Percentiles rank a stretch among this genome's conserved stretches.
Conservation (phyloP, 2,888 invertebrate genomes). For the Lamellibrachia columna region DNA sequence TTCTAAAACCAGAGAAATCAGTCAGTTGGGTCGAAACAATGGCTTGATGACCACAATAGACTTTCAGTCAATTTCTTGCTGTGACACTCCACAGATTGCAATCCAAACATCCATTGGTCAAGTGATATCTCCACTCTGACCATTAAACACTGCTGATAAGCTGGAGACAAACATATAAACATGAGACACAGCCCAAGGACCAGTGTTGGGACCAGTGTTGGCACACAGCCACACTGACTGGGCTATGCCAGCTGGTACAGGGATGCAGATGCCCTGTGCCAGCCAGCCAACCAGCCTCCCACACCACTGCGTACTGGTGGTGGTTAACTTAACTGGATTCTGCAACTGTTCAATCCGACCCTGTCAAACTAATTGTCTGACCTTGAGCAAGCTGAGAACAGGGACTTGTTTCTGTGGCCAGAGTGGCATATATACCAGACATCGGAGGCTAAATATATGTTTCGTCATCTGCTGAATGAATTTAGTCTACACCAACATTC, state of each 20-base stretch:
- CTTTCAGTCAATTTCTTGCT: background rate
- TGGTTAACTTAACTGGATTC: background rate
- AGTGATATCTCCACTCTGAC: background rate
- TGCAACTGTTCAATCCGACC: background rate
- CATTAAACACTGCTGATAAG: background rate
- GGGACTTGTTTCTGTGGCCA: background rate
- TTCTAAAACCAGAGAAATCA: background rate
- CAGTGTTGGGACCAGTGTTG: slow-evolving; percentile 10
- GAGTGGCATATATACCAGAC: background rate
- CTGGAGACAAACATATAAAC: background rate
- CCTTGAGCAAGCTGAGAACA: background rate
- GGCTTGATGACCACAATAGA: background rate
- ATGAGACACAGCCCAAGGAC: background rate
- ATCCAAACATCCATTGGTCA: background rate
- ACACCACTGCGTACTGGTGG: background rate
- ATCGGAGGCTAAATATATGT: background rate
- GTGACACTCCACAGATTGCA: background rate
- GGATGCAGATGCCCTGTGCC: background rate
- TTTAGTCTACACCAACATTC: background rate
- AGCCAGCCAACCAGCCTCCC: background rate
- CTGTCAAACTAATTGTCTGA: slow-evolving; percentile 16
- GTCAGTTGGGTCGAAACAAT: background rate
- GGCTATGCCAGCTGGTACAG: background rate
- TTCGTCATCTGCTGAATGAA: background rate
- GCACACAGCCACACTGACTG: background rate